phyloP scores from a whole-genome alignment of 2,113 vertebrate species.

The Nansenia antarctica region DNA sequence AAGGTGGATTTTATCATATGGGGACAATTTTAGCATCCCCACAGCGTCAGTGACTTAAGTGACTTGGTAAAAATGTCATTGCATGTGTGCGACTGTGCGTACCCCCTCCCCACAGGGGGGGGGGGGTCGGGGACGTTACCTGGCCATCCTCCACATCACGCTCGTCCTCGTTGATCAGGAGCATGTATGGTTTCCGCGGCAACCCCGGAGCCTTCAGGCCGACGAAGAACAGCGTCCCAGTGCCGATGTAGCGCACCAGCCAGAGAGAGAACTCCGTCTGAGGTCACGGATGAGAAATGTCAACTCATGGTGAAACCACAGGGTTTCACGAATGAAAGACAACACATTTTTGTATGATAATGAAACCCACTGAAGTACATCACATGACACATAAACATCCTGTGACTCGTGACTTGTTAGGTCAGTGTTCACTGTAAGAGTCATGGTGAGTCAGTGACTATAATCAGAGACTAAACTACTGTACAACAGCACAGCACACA shows the following conservation, averaged over 20 bases:
- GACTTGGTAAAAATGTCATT: no score
- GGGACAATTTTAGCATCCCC: no score
- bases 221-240: conserved; percentile 83
- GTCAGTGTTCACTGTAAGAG: no score
- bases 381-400: neutral
- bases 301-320: neutral
- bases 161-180: conserved; percentile 89
- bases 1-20: no score
- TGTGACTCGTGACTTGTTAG: no score
- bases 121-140: conserved; percentile 64
- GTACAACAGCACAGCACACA: neutral
- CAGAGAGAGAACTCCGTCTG: conserved; percentile 85
- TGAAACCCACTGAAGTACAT: neutral
- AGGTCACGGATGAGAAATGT: neutral
- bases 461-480: neutral
- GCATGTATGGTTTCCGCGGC: conserved; percentile 83
- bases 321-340: neutral
- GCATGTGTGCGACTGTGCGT: no score
- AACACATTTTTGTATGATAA: no score
- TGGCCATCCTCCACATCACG: conserved; percentile 81
- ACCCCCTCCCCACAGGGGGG: no score
- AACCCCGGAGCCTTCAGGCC: conserved; percentile 91
- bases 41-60: no score
- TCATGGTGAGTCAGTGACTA: no score
- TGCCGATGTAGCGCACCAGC: conserved; percentile 83